Base-by-base conservation (phyloP, 2,797 vertebrate species). In the Otolemur crassicaudatus region DNA sequence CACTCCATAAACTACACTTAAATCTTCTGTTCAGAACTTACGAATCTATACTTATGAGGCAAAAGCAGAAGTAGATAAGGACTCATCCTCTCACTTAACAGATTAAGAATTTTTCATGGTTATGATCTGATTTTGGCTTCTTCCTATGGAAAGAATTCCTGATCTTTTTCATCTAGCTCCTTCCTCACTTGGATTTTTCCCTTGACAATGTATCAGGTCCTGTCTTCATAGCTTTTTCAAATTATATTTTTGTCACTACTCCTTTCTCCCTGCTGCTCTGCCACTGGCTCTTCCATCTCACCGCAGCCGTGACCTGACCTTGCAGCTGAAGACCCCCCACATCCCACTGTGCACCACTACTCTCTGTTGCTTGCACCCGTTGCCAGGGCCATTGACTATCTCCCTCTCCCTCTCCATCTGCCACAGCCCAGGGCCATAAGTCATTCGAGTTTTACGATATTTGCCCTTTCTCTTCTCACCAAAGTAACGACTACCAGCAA, bases 181-280 rank as follows among this genome's bases (percentile, higher is more conserved):
- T 70, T 19, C 7, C 58, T 76, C 19, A 43, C 46, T 65, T 65
- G 17, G 12, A 9, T 7, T 7, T 29, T 43, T n/a, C 7, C 20
- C 81, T 94, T 84, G 17, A 76, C 7, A 16, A 3, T 2, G 17
- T 5, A 23, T 72, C 31, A 16, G 40, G 82, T 19, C 27, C 31
- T 0, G 5, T 1, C 3, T 84, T n/a, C 9, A 20, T 1, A 27
- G 2, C 7, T 34, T 75, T 79, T 23, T 31, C 69, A 2, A 16
- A 7, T 46, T 58, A 29, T 37, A 61, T 25, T 75, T 56, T 46
- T 70, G 29, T 63, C n/a, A 46, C 4, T 60, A 20, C 20, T 58
- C 77, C 16, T 91, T 65, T 72, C 89, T 83, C 37, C 56, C 31
- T 17, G 17, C 46, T 63, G 40, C 81, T 96, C 69, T 70, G 22